Percentiles rank a stretch among this genome's conserved stretches.
phyloP scores from a whole-genome alignment of 2,888 invertebrate genomes.

The Eilema sororculum region DNA sequence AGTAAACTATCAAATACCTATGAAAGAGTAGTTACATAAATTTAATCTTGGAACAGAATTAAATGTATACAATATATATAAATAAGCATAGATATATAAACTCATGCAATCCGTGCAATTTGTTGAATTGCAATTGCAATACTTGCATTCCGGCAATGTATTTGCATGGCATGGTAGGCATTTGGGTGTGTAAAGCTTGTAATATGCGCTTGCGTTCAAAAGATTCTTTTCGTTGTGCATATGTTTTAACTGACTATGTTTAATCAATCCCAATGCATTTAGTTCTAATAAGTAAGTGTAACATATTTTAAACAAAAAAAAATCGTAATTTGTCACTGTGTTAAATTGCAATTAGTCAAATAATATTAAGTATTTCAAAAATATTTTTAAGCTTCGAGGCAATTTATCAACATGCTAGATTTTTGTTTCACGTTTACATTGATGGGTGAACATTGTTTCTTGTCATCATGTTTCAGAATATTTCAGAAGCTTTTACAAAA shows the following conservation, averaged over 20 bases:
- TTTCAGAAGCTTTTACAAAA: slow-evolving; percentile 41
- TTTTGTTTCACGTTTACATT: slow-evolving; percentile 10
- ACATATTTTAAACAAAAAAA: not conserved
- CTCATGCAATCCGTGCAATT: not conserved
- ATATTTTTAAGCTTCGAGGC: not conserved
- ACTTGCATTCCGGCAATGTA: not conserved
- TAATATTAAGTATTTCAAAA: not conserved
- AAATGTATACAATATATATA: too few species aligned
- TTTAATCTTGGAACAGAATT: not conserved
- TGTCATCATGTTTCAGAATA: slow-evolving; percentile 46
- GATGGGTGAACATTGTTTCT: slow-evolving; percentile 29
- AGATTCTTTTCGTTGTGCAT: not conserved
- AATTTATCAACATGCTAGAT: not conserved
- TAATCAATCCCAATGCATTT: not conserved
- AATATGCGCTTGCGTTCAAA: not conserved
- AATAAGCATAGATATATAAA: too few species aligned
- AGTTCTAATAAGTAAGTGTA: not conserved
- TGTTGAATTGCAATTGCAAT: not conserved
- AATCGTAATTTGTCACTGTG: not conserved
- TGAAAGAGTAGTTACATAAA: not conserved
- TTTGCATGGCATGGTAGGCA: not conserved
- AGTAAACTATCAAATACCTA: not conserved
- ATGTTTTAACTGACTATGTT: not conserved
- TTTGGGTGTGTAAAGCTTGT: not conserved
- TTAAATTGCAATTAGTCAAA: not conserved